Conservation (phyloP, 2,113 vertebrate genomes). For the Centrocercus urophasianus region DNA sequence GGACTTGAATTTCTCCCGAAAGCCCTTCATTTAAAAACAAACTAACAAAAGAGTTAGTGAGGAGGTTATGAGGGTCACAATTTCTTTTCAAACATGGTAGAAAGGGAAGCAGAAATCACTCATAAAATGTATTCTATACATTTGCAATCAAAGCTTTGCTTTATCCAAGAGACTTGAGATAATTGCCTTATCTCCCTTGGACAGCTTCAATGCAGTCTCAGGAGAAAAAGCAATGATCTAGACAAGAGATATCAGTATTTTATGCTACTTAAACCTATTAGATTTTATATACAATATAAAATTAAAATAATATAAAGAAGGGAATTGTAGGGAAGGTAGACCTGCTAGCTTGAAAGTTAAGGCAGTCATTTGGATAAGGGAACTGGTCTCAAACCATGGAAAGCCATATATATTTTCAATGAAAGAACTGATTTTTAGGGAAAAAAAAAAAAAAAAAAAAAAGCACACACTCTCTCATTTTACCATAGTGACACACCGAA, state of each 20-base stretch:
- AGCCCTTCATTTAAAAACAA: background rate
- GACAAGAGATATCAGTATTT: background rate
- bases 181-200: background rate
- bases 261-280: background rate
- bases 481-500: background rate
- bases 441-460: background rate
- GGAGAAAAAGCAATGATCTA: background rate
- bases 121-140: background rate
- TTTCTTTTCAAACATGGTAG: background rate
- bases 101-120: background rate
- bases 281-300: background rate
- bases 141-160: background rate
- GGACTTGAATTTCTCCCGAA: background rate
- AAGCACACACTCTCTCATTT: fast-evolving
- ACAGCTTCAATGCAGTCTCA: background rate
- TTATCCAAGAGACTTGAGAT: background rate
- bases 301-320: background rate
- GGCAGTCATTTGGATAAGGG: background rate
- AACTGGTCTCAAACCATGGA: background rate
- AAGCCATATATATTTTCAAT: background rate
- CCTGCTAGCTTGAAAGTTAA: background rate
- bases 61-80: background rate
- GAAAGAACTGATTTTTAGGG: background rate
- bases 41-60: background rate
- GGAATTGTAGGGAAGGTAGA: background rate